Evolutionary conservation across 2,797 vertebrate genomes (phyloP), one percentile per base, ranked within the genome.

Genomic region (Nannoperca obscura): DNA sequence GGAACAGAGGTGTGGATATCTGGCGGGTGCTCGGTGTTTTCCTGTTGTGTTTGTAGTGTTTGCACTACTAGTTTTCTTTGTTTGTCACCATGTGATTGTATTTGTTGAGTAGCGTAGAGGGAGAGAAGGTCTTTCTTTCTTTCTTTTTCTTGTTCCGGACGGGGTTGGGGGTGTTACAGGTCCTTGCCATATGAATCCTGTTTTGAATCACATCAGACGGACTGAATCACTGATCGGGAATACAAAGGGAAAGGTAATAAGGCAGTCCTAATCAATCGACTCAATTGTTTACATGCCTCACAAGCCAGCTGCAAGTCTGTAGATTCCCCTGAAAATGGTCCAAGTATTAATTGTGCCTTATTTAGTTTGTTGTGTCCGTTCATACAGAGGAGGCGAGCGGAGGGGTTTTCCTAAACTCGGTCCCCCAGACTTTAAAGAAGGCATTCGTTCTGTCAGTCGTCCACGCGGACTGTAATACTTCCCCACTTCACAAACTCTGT

Each of bases 271-370:
- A 90, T 93, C 91, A 88, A 90, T 91, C 88, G 54, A 91, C 84
- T 92, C 80, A 88, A 87, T 90, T 91, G 91, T 95, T 96, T 93
- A 91, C 95, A 94, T 92, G 86, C 83, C 86, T 92, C 92, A 93
- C 85, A 84, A 88, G 93, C 77, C 92, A 90, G 94, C 94, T 94
- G 94, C 90, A 95, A 94, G 91, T 94, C 94, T 95, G 93, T 95
- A 93, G 93, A 79, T 78, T 63, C 89, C 91, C 88, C 87, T 63
- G 82, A 88, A 94, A 94, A 95, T 88, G 91, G 93, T 94, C 94
- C 92, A 94, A 95, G 94, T 96, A 96, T 97, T 97, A 96, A 96
- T 97, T 95, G 98, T 99, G 98, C 98, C 98, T 99, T 99, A 99
- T 97, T 98, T 98, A 87, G 93, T 95, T 96, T 95, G 91, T 93